phyloP scores from a whole-genome alignment of 2,888 invertebrate species.

The Oconnorella tubifera region DNA sequence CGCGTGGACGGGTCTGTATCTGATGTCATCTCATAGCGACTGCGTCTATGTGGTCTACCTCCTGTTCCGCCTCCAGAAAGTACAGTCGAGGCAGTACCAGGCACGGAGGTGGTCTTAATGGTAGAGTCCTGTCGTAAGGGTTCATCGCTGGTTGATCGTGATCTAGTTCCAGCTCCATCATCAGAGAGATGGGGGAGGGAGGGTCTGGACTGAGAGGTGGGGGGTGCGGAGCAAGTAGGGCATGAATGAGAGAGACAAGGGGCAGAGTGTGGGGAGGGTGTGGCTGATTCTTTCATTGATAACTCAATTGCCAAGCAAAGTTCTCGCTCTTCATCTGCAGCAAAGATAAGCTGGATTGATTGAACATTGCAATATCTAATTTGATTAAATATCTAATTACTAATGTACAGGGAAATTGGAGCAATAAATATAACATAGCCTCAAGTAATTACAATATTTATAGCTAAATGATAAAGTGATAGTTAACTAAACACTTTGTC shows the following conservation, averaged over 20 bases:
- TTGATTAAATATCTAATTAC: too few relatives aligned
- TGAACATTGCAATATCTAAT: too few relatives aligned
- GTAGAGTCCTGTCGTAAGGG: not conserved
- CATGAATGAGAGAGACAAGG: not conserved
- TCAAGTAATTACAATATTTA: too few relatives aligned
- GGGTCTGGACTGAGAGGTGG: not conserved
- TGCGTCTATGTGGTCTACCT: not conserved
- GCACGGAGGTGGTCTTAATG: not conserved
- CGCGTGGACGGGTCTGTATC: not conserved
- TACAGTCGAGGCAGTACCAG: too few relatives aligned
- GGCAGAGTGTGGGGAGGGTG: not conserved
- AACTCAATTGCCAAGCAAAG: constrained; percentile 60
- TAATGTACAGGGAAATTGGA: too few relatives aligned
- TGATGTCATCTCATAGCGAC: not conserved
- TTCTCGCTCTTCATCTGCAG: constrained; percentile 37
- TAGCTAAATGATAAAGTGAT: too few relatives aligned
- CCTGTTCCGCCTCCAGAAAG: not conserved
- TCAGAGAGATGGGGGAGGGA: too few relatives aligned
- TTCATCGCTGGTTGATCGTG: not conserved
- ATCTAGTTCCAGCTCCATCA: too few relatives aligned
- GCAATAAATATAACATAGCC: too few relatives aligned
- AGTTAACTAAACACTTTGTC: too few relatives aligned
- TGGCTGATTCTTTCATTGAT: constrained; percentile 57
- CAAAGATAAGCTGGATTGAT: too few relatives aligned
- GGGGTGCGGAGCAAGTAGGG: not conserved